Evolutionary conservation across 2,888 invertebrate species (phyloP), one percentile per base, ranked within the genome.

Genomic region (Tryphoninae sp.): DNA sequence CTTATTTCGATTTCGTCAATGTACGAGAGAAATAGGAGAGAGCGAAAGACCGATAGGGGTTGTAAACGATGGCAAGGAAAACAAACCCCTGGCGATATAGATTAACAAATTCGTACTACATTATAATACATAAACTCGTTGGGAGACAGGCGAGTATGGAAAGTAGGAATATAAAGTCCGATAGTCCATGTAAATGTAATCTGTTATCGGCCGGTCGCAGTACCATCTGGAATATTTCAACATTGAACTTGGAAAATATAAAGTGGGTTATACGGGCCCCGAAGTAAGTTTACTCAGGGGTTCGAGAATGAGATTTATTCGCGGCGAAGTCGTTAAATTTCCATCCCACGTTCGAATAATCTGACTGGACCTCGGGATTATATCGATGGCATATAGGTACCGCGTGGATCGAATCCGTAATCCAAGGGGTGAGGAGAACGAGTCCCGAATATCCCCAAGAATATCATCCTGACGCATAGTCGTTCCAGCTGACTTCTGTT

Each of bases 121-220:
- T 78, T 65, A 69, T 42, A 64, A 55, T 74, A 65, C 42, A 51
- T 4, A 65, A 9, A 19, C 19, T 33, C 11, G 23, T 59, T 40
- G 42, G 33, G 2, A 19, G 42, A 16, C 26, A 68, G 22, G 26
- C 40, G 26, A 53, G 26, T 53, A n/a, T 45, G 53, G 53, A 19
- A n/a, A 55, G 19, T 40, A 69, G 53, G 65, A n/a, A 33, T 71
- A 75, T 62, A 55, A 53, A 61, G 22, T 62, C 16, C 13, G 51
- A 11, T 23, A 42, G 51, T 64, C 68, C 64, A 75, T 78, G 78
- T 71, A 81, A 81, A 53, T 64, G 51, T 71, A 71, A 81, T 78
- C 65, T 23, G 40, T 73, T 78, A 78, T 81, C 64, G 19, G 59
- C 13, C 45, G 22, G 53, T 65, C 49, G 23, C 62, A 59, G 51